Evolutionary conservation across 2,113 vertebrate genomes (phyloP).

Genomic region (Protobothrops mucrosquamatus): DNA sequence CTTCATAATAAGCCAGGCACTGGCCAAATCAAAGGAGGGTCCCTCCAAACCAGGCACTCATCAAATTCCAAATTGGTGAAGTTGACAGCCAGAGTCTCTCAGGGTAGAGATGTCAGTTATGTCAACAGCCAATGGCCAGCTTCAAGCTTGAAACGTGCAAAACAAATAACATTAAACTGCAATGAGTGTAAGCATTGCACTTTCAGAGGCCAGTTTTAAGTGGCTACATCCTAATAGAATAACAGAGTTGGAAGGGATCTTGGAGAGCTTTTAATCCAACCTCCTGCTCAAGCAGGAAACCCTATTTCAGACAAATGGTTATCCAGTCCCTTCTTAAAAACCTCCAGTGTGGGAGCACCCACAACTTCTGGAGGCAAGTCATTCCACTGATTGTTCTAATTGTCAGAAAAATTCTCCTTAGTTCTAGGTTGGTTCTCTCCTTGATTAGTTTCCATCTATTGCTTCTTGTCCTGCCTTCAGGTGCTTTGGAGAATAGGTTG

Average conservation of each 20-base stretch:
- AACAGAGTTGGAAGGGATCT: neutral
- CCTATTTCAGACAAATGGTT: neutral
- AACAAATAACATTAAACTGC: neutral
- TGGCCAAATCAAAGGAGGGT: neutral
- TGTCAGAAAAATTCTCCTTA: neutral
- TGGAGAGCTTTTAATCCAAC: neutral
- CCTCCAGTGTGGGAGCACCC: neutral
- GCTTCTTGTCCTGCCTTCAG: neutral
- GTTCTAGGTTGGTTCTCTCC: neutral
- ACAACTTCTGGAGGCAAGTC: neutral
- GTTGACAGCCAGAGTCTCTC: neutral
- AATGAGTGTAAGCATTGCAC: neutral
- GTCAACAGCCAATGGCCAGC: neutral
- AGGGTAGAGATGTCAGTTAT: neutral
- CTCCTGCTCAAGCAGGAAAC: neutral
- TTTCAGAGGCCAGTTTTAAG: neutral
- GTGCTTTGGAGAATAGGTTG: neutral
- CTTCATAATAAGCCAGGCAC: neutral
- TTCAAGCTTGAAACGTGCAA: neutral
- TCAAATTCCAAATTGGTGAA: neutral
- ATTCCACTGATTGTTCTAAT: neutral
- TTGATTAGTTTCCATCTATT: neutral
- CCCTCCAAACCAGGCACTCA: neutral
- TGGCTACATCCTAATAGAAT: neutral
- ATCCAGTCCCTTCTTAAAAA: neutral